Base-by-base conservation (phyloP, 2,888 invertebrate genomes). In the Nebria salina region DNA sequence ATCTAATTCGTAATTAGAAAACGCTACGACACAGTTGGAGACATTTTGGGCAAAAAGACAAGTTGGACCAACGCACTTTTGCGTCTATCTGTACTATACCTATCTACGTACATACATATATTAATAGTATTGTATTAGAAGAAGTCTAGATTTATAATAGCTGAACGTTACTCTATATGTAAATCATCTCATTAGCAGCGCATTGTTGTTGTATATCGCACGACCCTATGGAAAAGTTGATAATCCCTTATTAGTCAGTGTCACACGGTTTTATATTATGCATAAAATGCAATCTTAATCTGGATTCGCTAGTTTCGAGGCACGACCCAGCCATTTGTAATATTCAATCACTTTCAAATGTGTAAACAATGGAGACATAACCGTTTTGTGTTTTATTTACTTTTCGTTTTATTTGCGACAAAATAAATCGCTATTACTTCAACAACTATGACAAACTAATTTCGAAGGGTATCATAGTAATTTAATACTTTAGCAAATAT, bases 171-270 rank as follows among this genome's bases (percentile, higher is more conserved):
- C 79, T 74, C 74, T 79, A 79, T 54, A 54, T 79, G 79, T 74
- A 79, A 79, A 79, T 79, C 41, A 65, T 65, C 65, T 79, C 79
- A 79, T 79, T 79, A 74, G 74, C 25, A 11, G 20, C 25, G 65
- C 43, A 74, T 79, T 73, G 73, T 74, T 65, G 26, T 34, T 34
- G 34, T 2, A 34, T 66, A 65, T 43, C 43, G 15, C 26, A 43
- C 65, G 73, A 66, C 73, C 79, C 79, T 66, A 34, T 77, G 42
- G 26, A 7, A 79, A 79, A 66, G 7, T 66, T 65, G 73, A 34
- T 79, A 79, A 79, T 79, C 79, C 79, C 74, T 79, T 79, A 79
- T 74, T 77, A 77, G 77, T 77, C 64, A 72, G 54, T 77, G 77
- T 77, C 77, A 77, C 26, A 72, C 70, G 65, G 64, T 77, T 77